A percentile compares a stretch with the other conserved stretches of the same genome.
These are phyloP conservation scores for Scophthalmus maximus DNA, from an alignment of 2,113 vertebrate genomes.

Conservation along the genomic window DNA sequence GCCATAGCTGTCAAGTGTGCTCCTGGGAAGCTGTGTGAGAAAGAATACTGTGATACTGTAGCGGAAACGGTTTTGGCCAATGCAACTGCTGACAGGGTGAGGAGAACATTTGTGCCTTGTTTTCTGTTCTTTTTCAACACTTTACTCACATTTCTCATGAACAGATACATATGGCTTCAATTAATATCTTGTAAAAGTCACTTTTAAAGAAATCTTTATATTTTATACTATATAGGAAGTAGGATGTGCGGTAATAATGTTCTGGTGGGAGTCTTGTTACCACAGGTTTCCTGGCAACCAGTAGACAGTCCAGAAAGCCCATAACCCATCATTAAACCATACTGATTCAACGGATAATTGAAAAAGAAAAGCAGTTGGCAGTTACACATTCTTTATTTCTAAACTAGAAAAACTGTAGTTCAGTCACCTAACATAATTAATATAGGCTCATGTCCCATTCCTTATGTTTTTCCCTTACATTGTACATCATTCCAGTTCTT, in stretches of 20 bases:
- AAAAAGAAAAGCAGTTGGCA: neutral
- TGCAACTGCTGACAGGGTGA: conserved; percentile 93
- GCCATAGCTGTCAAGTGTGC: conserved; percentile 89
- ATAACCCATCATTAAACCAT: neutral
- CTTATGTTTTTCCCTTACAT: neutral
- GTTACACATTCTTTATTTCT: no score
- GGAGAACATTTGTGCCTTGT: conserved; percentile 22
- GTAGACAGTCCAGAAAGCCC: neutral
- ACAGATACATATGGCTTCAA: neutral
- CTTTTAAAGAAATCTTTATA: neutral
- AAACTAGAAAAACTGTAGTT: no score
- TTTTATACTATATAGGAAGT: neutral
- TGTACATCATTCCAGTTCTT: neutral
- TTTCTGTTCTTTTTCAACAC: neutral
- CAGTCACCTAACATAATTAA: neutral
- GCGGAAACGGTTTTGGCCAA: conserved; percentile 89
- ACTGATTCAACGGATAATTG: neutral
- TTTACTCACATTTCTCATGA: neutral
- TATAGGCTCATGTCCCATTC: neutral
- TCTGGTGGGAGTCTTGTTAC: neutral
- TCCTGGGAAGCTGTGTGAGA: conserved; percentile 86
- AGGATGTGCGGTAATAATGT: neutral
- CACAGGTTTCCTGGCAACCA: neutral
- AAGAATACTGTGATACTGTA: conserved; percentile 85
- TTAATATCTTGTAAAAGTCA: neutral